A percentile compares a stretch with the other conserved stretches of the same genome.
phyloP scores from a whole-genome alignment of 1,140 invertebrate species.

The Vanessa atalanta region DNA sequence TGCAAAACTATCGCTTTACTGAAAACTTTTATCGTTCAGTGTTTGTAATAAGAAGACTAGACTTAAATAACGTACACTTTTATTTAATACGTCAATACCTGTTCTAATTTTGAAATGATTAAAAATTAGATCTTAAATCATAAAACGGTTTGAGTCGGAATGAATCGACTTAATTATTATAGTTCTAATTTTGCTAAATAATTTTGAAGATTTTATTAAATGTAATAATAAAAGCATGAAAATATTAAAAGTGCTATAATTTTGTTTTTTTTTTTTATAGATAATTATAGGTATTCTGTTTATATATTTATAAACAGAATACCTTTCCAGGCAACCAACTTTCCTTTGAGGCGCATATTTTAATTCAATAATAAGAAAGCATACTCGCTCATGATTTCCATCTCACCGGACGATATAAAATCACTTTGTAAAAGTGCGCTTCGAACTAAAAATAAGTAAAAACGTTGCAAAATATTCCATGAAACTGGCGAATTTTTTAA shows the following conservation, averaged over 20 bases:
- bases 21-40: not conserved
- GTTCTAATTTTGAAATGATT: too few species aligned
- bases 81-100: too few species aligned
- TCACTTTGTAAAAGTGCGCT: conserved; percentile 2
- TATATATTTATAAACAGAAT: not conserved
- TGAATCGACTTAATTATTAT: too few species aligned
- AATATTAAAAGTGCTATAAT: too few species aligned
- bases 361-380: not conserved
- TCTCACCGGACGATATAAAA: conserved; percentile 13
- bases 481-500: not conserved
- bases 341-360: too few species aligned
- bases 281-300: too few species aligned
- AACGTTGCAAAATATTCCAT: conserved; percentile 1
- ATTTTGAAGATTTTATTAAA: too few species aligned
- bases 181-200: too few species aligned
- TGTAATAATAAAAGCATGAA: too few species aligned
- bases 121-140: too few species aligned
- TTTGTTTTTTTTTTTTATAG: too few species aligned
- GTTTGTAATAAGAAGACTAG: not conserved
- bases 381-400: conserved; percentile 2
- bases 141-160: too few species aligned
- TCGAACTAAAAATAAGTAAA: conserved; percentile 18
- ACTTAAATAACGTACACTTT: not conserved
- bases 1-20: not conserved
- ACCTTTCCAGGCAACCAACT: not conserved